phyloP scores from a whole-genome alignment of 2,888 invertebrate species.

The Schizaphis graminum region DNA sequence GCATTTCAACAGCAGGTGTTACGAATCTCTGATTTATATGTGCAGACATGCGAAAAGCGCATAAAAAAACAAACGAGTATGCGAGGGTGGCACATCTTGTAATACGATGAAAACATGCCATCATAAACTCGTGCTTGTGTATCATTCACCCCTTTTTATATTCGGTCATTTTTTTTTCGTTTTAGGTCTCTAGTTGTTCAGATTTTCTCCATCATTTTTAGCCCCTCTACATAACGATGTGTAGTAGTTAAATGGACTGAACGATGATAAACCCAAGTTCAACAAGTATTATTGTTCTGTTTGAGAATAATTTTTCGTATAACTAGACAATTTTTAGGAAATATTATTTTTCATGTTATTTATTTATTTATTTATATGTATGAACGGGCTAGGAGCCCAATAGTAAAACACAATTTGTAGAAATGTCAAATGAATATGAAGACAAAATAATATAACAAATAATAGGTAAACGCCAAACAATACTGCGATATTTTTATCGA shows the following conservation, averaged over 20 bases:
- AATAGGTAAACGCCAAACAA: too few relatives aligned
- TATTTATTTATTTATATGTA: too few relatives aligned
- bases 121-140: slow-evolving; percentile 65
- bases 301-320: neutral
- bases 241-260: slow-evolving; percentile 57
- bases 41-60: slow-evolving; percentile 65
- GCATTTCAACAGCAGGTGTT: slow-evolving; percentile 65
- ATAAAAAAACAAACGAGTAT: slow-evolving; percentile 64
- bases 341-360: too few relatives aligned
- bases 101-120: slow-evolving; percentile 65
- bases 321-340: neutral
- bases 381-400: too few relatives aligned
- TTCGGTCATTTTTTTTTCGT: slow-evolving; percentile 62
- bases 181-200: slow-evolving; percentile 35
- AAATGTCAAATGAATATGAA: too few relatives aligned
- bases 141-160: slow-evolving; percentile 66
- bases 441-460: too few relatives aligned
- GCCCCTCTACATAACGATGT: slow-evolving; percentile 59
- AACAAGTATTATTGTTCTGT: slow-evolving; percentile 50
- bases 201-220: slow-evolving; percentile 54
- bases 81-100: slow-evolving; percentile 66
- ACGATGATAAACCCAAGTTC: slow-evolving; percentile 50
- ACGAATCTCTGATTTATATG: slow-evolving; percentile 66
- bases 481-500: too few relatives aligned
- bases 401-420: too few relatives aligned